Evolutionary conservation across 1,140 invertebrate genomes (phyloP).

Genomic region (Fragariocoptes setiger): DNA sequence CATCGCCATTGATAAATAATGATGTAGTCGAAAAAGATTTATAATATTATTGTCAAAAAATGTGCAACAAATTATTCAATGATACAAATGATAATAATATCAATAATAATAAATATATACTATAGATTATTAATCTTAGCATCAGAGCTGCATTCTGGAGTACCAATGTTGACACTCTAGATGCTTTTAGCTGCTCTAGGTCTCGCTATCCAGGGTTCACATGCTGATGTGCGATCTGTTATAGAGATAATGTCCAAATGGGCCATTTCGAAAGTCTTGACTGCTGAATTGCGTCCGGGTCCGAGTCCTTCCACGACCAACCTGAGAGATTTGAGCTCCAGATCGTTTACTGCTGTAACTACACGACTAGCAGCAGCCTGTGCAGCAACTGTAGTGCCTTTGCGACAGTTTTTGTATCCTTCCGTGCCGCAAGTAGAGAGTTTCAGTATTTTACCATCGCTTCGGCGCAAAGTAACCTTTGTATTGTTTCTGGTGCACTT

Average conservation of each 20-base stretch:
- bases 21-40: neutral
- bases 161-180: neutral
- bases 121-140: neutral
- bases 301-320: conserved; percentile 45
- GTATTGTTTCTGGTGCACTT: conserved; percentile 55
- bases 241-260: conserved; percentile 60
- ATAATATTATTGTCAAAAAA: neutral
- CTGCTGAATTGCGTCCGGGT: conserved; percentile 52
- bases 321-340: conserved; percentile 35
- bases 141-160: neutral
- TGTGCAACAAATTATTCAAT: neutral
- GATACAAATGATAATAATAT: neutral
- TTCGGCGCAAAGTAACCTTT: conserved; percentile 35
- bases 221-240: conserved; percentile 51
- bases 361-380: conserved; percentile 57
- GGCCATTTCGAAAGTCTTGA: conserved; percentile 64
- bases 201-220: conserved; percentile 24
- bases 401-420: conserved; percentile 72
- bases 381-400: conserved; percentile 79
- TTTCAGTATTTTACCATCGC: conserved; percentile 22
- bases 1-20: no score
- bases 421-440: conserved; percentile 27
- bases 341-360: conserved; percentile 22
- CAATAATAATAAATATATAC: neutral
- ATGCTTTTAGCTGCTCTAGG: conserved; percentile 14